Evolutionary conservation across 1,140 invertebrate genomes (phyloP).

Genomic region (Heliconius eleuchia): DNA sequence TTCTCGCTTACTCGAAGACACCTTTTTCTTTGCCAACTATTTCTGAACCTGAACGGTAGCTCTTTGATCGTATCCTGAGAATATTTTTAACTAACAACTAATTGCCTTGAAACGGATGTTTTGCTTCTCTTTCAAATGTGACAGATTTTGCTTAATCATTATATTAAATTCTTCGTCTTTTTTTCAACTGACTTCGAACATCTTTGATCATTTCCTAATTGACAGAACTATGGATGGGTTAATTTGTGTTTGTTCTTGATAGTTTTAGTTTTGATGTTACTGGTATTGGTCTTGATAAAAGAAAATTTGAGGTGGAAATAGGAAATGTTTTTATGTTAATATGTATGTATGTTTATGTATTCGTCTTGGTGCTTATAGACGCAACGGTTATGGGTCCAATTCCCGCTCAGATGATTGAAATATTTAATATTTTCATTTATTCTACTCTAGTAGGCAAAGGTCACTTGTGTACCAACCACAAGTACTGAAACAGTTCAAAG

Average conservation of each 20-base stretch:
- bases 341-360: too few relatives aligned
- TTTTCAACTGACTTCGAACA: background rate
- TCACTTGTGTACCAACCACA: background rate
- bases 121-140: conserved; percentile 12
- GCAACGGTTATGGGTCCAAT: background rate
- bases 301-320: background rate
- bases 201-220: conserved; percentile 3
- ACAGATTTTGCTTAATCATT: conserved; percentile 11
- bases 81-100: conserved; percentile 1
- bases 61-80: background rate
- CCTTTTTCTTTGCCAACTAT: background rate
- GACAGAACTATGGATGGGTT: conserved; percentile 9
- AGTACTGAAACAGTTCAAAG: background rate
- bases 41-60: conserved; percentile 1
- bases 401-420: background rate
- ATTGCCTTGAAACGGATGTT: conserved; percentile 8
- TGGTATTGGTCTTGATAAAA: background rate
- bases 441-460: background rate
- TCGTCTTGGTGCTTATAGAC: background rate
- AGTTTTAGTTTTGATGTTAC: background rate
- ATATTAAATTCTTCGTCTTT: background rate
- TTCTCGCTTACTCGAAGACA: background rate
- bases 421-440: background rate
- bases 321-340: too few relatives aligned
- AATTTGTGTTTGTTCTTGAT: background rate